Evolutionary conservation across 1,140 invertebrate genomes (phyloP).

Genomic region (Phortica variegata): DNA sequence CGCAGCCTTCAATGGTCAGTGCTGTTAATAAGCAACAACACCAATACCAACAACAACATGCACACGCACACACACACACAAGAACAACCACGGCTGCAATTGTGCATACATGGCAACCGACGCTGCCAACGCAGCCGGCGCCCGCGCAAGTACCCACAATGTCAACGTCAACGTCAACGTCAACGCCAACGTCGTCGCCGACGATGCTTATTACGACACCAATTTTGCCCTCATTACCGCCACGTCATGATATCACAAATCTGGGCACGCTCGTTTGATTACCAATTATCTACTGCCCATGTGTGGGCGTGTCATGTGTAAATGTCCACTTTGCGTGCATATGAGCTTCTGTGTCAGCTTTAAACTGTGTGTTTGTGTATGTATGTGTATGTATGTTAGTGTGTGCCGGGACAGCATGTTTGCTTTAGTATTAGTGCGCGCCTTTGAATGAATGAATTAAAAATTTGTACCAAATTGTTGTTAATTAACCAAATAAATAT

Average conservation of each 20-base stretch:
- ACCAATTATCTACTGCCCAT: background rate
- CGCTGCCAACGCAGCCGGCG: too few species aligned
- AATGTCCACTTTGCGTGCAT: background rate
- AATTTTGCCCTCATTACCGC: background rate
- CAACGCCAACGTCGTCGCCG: background rate
- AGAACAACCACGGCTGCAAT: too few species aligned
- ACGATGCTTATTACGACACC: background rate
- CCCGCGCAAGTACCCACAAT: background rate
- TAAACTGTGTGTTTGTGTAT: background rate
- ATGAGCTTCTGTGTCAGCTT: too few species aligned
- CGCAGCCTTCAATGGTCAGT: too few species aligned
- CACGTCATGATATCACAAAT: slow-evolving; percentile 10
- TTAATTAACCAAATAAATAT: slow-evolving; percentile 29
- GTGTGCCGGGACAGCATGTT: background rate
- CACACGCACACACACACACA: background rate
- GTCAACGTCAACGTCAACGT: background rate
- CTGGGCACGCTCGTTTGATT: slow-evolving; percentile 14
- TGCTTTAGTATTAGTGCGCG: background rate
- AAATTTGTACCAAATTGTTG: slow-evolving; percentile 28
- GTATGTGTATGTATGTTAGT: background rate
- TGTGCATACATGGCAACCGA: too few species aligned
- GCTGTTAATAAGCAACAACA: too few species aligned
- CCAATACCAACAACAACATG: slow-evolving; percentile 1
- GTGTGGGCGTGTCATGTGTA: background rate
- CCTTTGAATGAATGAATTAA: background rate